Evolutionary conservation across 64 coral and sea anemone genomes (phyloP), one percentile per base, ranked within the genome.

Genomic region (Platygyra sinensis): DNA sequence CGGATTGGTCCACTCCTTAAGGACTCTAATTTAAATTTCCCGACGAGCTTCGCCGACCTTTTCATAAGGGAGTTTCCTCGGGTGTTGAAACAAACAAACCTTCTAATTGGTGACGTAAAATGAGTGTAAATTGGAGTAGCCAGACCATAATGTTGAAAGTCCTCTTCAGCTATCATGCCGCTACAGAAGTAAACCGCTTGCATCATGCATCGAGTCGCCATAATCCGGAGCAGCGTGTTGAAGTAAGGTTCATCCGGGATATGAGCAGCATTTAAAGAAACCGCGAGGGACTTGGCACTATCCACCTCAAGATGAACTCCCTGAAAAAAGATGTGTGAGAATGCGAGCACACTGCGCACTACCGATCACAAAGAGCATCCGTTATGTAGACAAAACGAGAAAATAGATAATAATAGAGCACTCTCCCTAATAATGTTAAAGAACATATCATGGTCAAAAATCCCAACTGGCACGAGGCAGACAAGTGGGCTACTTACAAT

Each of bases 161-260:
- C 90, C 17, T 99, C 97, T 60, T 93, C 62, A 60, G 88, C 62
- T 54, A 99, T 39, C 89, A 87, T 94, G 84, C 97, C 97, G 71
- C 94, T 96, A 88, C 97, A 99, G 67, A 99, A 99, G 67, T 99
- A 99, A 39, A 99, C 91, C n/a, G 97, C 97, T 86, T 99, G 93
- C 94, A 99, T 96, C 97, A 99, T 99, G 91, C 97, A 94, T 64
- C 97, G 91, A 4, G 97, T 99, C 76, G 97, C 90, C 87, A 99
- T 59, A 63, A 99, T 96, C 91, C 97, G 97, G 77, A 99, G 91
- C 74, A 99, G 82, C 7, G 91, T 99, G 91, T 99, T 99, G 73
- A 96, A 99, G 86, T 96, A 99, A 5, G 97, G 97, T 24, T 96
- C 89, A 67, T 89, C 94, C 33, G 79, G 91, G 81, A 96, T 80